phyloP scores from a whole-genome alignment of 2,888 invertebrate species.

The Drosophila meridiana region DNA sequence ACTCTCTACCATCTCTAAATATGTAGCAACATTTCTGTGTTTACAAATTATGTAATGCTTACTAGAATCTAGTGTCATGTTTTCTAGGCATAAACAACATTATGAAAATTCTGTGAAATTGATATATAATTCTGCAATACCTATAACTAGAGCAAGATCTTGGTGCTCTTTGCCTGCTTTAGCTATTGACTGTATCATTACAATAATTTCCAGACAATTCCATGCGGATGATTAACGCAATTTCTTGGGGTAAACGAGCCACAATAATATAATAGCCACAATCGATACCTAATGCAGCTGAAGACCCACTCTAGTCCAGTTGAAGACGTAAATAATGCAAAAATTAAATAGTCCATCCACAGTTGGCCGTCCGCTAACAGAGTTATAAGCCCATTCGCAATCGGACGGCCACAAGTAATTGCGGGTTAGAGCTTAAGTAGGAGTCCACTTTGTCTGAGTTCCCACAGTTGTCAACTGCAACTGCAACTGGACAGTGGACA shows the following conservation, averaged over 20 bases:
- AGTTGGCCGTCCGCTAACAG: constrained; percentile 1
- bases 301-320: constrained; percentile 1
- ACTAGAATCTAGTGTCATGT: not conserved
- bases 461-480: constrained; percentile 45
- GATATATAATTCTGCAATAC: not conserved
- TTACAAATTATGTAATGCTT: too few species aligned
- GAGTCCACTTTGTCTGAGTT: constrained; percentile 28
- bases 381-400: constrained; percentile 7
- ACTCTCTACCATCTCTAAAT: too few species aligned
- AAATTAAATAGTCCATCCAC: constrained; percentile 23
- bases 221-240: constrained; percentile 7
- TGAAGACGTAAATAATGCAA: constrained; percentile 21
- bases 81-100: not conserved
- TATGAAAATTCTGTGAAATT: not conserved
- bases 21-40: too few species aligned
- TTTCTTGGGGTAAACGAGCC: not conserved
- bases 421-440: not conserved
- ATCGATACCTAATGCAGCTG: constrained; percentile 15
- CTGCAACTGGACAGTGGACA: not conserved
- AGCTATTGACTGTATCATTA: constrained; percentile 10
- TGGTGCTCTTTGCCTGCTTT: not conserved
- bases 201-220: constrained; percentile 16
- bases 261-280: not conserved
- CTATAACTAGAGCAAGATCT: not conserved
- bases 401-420: not conserved